Base-by-base conservation (phyloP, 2,888 invertebrate species). In the Chymomyza fuscimana region DNA sequence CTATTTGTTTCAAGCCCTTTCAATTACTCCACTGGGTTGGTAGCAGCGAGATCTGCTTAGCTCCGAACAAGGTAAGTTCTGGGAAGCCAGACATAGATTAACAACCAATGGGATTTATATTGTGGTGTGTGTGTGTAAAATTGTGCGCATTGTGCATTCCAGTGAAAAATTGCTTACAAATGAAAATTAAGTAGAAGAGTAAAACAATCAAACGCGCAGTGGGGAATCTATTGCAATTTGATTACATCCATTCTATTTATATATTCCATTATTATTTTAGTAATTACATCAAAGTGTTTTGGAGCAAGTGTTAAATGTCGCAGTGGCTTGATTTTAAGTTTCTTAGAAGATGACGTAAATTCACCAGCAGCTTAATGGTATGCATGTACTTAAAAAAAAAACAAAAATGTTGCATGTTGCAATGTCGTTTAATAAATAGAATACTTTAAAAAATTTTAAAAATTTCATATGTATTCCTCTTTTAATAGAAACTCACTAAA, bases 121-220 rank as follows among this genome's bases (percentile, higher is more conserved):
- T 65, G 40, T 63, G 63, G 51, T 63, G 15, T 40, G 9, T 40
- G 40, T 40, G 40, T 40, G 40, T 10, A 40, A 2, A 7, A 40
- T 32, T 5, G 5, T 32, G 1, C 12, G 12, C 12, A 15, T 15
- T 46, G 4, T 12, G 40, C 40, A 46, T 46, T 46, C 40, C 10
- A 12, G 68, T 81, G 78, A 72, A 63, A 79, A 78, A 82, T 81
- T 74, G 80, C 76, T 75, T 64, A 72, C 67, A 78, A 77, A 78
- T 76, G 69, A 76, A 77, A 66, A 84, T 76, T 66, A 75, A 79
- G 75, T 65, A 65, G 40, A 58, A 46, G 6, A 10, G 40, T 46
- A 12, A 10, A 46, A 12, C 40, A 46, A 46, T 46, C 10, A 46
- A 46, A 46, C 32, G 32, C 32, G 32, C 32, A 32, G 9, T 46